Evolutionary conservation across 1,140 invertebrate genomes (phyloP), one percentile per base, ranked within the genome.

Genomic region (Atta cephalotes): DNA sequence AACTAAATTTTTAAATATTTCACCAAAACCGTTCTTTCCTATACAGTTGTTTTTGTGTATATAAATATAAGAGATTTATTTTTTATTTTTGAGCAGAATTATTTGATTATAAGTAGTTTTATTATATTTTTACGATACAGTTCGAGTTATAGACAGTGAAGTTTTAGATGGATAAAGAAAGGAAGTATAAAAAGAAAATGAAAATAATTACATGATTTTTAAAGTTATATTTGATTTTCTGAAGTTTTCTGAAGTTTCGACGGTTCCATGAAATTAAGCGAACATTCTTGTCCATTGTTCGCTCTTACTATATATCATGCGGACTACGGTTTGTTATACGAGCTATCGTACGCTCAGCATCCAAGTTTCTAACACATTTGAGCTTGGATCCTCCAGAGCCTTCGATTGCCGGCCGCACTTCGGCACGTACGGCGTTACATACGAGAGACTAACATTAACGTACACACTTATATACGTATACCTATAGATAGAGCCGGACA

Each of bases 241-340:
- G 2, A 45, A 45, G 7, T 80, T 68, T 80, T 14, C 63, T 12
- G 1, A 72, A 72, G 25, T 72, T 72, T 60, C 25, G 25, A 72
- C 53, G 3, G 39, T 21, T 28, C 4, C 39, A 9, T 18, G 12
- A 74, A 82, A 82, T 82, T 60, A 62, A 72, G 39, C 51, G 31
- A 21, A 49, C 18, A 71, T 72, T 70, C 68, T 82, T 82, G 71
- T 76, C 70, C 21, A 62, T 76, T 51, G 70, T 84, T 49, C 35
- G 68, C 25, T 18, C 10, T n/a, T 5, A 16, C 80, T 12, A 63
- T 84, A 76, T 28, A 76, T 93, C 89, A 89, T 86, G 90, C 74
- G 31, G 28, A 58, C 51, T 68, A 66, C 58, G 56, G 53, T 74
- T 82, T 51, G 71, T 60, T 60, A 53, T 18, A 49, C 79, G 56